Conservation (phyloP, 2,113 vertebrate genomes). For the Ophiodon elongatus region DNA sequence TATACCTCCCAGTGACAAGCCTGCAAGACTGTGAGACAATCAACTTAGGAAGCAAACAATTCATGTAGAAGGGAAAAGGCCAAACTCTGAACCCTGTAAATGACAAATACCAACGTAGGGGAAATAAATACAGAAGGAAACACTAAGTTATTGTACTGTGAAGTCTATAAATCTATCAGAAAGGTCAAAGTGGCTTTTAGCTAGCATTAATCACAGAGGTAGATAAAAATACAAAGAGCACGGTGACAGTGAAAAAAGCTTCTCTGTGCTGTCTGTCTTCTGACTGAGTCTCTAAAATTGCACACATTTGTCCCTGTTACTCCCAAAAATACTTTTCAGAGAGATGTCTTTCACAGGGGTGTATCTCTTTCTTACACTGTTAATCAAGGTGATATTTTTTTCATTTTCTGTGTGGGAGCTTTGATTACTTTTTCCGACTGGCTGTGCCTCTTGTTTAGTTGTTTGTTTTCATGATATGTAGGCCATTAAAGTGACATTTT, state of each 20-base stretch:
- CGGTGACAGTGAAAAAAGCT: conserved; percentile 41
- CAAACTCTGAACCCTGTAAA: conserved; percentile 62
- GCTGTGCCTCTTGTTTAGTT: conserved; percentile 29
- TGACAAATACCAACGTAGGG: conserved; percentile 79
- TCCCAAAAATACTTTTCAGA: conserved; percentile 46
- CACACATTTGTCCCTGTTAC: conserved; percentile 65
- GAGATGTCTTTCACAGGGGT: conserved; percentile 45
- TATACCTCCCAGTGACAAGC: conserved; percentile 8
- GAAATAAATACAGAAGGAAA: conserved; percentile 74
- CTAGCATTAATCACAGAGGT: conserved; percentile 80
- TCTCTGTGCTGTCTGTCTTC: conserved; percentile 28
- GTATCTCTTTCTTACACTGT: conserved; percentile 36
- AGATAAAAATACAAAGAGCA: conserved; percentile 49
- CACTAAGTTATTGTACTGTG: conserved; percentile 75
- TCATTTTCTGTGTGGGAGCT: conserved; percentile 49
- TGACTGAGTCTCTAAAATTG: conserved; percentile 63
- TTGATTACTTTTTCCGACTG: conserved; percentile 46
- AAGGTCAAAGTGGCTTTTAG: conserved; percentile 75
- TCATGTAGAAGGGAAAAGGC: conserved; percentile 53
- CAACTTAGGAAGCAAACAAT: conserved; percentile 55
- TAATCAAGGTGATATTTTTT: conserved; percentile 65
- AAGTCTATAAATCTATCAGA: conserved; percentile 84
- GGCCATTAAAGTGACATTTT: conserved; percentile 17
- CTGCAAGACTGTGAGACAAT: conserved; percentile 56
- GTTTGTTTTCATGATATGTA: conserved; percentile 19